Conservation (phyloP, 2,113 vertebrate species). For the Sturnira hondurensis region DNA sequence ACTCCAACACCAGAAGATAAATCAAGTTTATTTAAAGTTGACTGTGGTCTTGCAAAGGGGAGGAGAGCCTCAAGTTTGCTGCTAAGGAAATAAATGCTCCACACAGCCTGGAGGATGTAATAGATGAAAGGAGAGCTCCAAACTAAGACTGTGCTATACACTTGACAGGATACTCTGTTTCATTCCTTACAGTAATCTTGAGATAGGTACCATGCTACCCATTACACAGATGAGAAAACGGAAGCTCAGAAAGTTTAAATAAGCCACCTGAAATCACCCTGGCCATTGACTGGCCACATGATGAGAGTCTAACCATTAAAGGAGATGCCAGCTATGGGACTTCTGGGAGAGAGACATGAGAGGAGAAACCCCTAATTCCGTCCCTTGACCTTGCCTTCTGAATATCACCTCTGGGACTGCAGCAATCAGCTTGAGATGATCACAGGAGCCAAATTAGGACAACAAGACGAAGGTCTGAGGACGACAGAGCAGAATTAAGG, state of each 20-base stretch:
- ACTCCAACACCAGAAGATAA: neutral
- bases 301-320: neutral
- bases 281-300: neutral
- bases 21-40: neutral
- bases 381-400: neutral
- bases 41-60: neutral
- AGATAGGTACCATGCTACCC: neutral
- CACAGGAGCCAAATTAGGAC: neutral
- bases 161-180: neutral
- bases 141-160: neutral
- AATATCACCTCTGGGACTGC: neutral
- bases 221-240: neutral
- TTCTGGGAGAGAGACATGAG: neutral
- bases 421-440: neutral
- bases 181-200: neutral
- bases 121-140: neutral
- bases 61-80: neutral
- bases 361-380: neutral
- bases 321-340: neutral
- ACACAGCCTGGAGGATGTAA: neutral
- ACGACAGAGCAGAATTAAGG: neutral
- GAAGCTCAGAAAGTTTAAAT: neutral
- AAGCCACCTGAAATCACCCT: neutral
- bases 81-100: slow-evolving; percentile 26
- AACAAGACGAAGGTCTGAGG: neutral